Base-by-base conservation (phyloP, 2,888 invertebrate genomes). In the Anodontia alba region DNA sequence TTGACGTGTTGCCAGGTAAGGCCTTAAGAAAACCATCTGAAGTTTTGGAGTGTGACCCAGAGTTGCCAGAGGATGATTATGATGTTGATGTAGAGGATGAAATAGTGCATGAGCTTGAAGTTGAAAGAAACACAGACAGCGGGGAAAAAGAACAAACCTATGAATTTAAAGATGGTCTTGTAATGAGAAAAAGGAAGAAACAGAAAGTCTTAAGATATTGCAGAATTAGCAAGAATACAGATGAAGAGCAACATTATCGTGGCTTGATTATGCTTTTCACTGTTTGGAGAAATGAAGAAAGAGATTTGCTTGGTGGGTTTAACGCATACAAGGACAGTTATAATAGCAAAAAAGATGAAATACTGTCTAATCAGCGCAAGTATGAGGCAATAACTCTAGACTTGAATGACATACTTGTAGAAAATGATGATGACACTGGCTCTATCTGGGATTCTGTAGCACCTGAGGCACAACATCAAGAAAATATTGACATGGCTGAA, bases 21-120 rank as follows among this genome's bases (percentile, higher is more conserved):
- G 20, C 31, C 15, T 23, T 23, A 7, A 62, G 7, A 15, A 49
- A 8, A 49, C 49, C 20, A 20, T 49, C 49, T 20, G 12, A 20
- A 49, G 20, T 49, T 49, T 8, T 20, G 8, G 49, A 49, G 20
- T 15, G 12, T 49, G 49, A 49, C 20, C 20, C 49, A 0, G 81
- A 84, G 46, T 42, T 84, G 31, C 76, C 80, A 51, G 84, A 81
- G 42, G 68, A 46, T n/a, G 68, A 71, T n/a, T 74, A 83, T 71
- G 71, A 79, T 12, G 62, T 66, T 72, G 75, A 74, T 26, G 15
- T 69, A 12, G 78, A 70, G 57, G 82, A 80, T 75, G 57, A 78
- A 26, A 20, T 69, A 1, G 68, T 26, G 46, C 49, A 74, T n/a
- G 46, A 29, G 23, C 66, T 36, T 54, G 36, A 69, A 38, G 38